Evolutionary conservation across 2,888 invertebrate species (phyloP), one percentile per base, ranked within the genome.

Genomic region (Clunio marinus): DNA sequence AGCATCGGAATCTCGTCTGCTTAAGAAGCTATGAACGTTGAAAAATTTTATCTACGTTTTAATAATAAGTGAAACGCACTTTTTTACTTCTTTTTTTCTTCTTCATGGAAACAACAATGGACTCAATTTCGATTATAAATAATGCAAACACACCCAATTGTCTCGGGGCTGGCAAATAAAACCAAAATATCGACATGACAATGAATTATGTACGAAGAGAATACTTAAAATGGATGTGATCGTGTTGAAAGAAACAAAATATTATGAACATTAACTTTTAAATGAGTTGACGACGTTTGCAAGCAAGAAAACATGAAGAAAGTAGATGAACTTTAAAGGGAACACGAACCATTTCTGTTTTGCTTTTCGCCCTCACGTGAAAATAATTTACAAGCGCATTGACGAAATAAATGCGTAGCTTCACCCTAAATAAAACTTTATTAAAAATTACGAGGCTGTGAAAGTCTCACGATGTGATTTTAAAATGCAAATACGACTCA

Each of bases 71-170:
- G 59, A 59, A 59, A 59, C 59, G 59, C 35, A 59, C 28, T 59
- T 32, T 59, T 35, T 32, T 59, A 55, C 13, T 13, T 20, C n/a
- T n/a, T n/a, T n/a, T n/a, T n/a, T n/a, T n/a, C n/a, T n/a, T n/a
- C n/a, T n/a, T 10, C 22, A n/a, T n/a, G 13, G 10, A 63, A 35
- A 10, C 10, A 63, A 63, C 63, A 63, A 63, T 63, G 63, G 63
- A 45, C 41, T 37, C 62, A 62, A 62, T 41, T n/a, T 63, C 46
- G 37, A 63, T 63, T n/a, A n/a, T n/a, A n/a, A n/a, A n/a, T n/a
- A n/a, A 46, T 63, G 25, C 17, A n/a, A 24, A 28, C 63, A 63
- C 63, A 63, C 63, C 63, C 63, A 27, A 45, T 4, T 24, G 27
- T 4, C 24, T 32, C 32, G 4, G 5, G 32, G 32, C 59, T n/a